Evolutionary conservation across 2,113 vertebrate genomes (phyloP), one percentile per base, ranked within the genome.

Genomic region (Abramis brama): DNA sequence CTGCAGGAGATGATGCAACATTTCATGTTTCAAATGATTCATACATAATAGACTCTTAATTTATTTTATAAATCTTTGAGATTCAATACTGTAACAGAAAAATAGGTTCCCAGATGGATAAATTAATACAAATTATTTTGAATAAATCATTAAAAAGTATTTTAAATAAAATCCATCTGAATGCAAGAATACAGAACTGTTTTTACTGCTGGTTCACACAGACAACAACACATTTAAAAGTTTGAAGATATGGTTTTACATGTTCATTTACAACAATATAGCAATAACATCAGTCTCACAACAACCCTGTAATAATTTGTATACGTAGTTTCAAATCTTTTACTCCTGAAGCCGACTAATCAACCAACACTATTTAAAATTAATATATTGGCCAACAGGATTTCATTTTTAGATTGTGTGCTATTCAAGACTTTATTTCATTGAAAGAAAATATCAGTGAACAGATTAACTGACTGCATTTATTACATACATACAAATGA

Each of bases 1-100:
- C 68, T 8, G 36, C 6, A 87, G 84, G 66, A 80, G 21, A 66
- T 36, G 2, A 89, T 86, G 71, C 64, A 23, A 60, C 68, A 50
- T 30, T 78, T 70, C 39, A 62, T 6, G 23, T 66, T 39, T 73
- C 66, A 57, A 70, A 36, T 82, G 47, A 75, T 47, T 52, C 43
- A 33, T 11, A n/a, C 13, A 71, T 17, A 84, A 79, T 8, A 39
- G 33, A 25, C 17, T 21, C 36, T 30, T 60, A 85, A 64, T 43
- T 74, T 45, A 6, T 68, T 27, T 71, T 86, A 23, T 17, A 45
- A 74, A 30, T 36, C 6, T 59, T 79, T 79, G 27, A 13, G 19
- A 39, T 57, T 59, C 8, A 79, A 78, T 36, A 78, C 17, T 23
- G 7, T 59, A 2, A 64, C 11, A 43, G 13, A 25, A 25, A 79